These are phyloP conservation scores for Perodicticus potto DNA, from an alignment of 2,797 vertebrate genomes.

Conservation along the genomic window DNA sequence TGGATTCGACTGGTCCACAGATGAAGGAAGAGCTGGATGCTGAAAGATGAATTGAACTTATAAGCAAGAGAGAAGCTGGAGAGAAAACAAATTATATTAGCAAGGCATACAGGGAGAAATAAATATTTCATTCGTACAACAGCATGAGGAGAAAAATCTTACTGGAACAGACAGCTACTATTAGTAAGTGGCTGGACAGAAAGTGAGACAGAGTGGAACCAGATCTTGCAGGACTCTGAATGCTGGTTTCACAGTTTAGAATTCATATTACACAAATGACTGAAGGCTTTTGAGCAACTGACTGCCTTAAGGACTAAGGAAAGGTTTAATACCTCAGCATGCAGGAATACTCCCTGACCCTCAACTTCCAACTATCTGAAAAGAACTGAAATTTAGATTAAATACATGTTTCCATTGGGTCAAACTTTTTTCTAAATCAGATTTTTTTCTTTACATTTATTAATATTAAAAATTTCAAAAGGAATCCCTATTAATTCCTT, in stretches of 20 bases:
- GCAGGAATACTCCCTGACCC: not conserved
- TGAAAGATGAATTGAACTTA: not conserved
- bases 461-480: not conserved
- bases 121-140: slow-evolving; percentile 40
- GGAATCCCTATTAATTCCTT: not conserved
- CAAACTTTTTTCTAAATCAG: not conserved
- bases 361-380: not conserved
- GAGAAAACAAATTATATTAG: not conserved
- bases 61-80: not conserved
- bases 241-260: not conserved
- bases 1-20: not conserved
- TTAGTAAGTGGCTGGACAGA: slow-evolving; percentile 35
- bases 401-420: not conserved
- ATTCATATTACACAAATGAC: not conserved
- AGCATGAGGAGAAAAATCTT: slow-evolving; percentile 6
- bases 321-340: not conserved
- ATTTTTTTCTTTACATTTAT: not conserved
- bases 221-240: not conserved
- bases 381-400: not conserved
- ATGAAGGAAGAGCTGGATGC: not conserved
- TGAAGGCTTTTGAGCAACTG: slow-evolving; percentile 6
- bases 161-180: slow-evolving; percentile 3
- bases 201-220: slow-evolving; percentile 61
- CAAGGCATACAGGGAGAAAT: not conserved
- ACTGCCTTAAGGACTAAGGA: not conserved